phyloP scores from a whole-genome alignment of 2,113 vertebrate species.

The Ifrita kowaldi region DNA sequence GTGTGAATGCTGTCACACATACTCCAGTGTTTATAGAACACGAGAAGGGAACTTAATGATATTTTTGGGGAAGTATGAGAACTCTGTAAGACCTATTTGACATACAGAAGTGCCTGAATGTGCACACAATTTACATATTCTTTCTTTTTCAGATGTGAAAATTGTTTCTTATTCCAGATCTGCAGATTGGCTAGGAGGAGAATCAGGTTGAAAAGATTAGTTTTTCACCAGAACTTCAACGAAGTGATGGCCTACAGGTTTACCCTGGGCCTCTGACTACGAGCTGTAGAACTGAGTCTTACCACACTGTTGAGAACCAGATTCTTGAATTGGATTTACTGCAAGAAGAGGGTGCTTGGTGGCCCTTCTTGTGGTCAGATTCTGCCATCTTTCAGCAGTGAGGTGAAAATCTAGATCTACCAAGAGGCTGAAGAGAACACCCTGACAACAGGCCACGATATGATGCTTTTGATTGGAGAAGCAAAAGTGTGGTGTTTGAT shows the following conservation, averaged over 20 bases:
- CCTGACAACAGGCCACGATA: background rate
- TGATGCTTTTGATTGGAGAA: background rate
- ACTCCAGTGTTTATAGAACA: background rate
- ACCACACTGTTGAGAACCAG: background rate
- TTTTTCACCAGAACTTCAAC: background rate
- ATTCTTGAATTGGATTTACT: background rate
- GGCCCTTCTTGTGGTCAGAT: background rate
- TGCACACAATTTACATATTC: background rate
- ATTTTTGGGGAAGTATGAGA: background rate
- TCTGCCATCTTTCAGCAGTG: background rate
- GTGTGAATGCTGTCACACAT: background rate
- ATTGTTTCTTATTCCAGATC: background rate
- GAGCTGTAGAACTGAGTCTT: background rate
- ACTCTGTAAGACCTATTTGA: background rate
- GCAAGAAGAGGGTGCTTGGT: background rate
- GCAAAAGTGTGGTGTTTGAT: background rate
- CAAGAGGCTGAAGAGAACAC: background rate
- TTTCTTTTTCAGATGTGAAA: background rate
- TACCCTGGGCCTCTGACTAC: background rate
- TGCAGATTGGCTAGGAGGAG: background rate
- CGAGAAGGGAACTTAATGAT: background rate
- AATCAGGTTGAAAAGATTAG: rapidly evolving
- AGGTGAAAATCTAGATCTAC: background rate
- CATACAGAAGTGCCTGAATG: background rate
- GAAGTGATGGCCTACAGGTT: background rate